A percentile compares a stretch with the other conserved stretches of the same genome.
Evolutionary conservation across 1,140 invertebrate species (phyloP).

Genomic region (Battus philenor): DNA sequence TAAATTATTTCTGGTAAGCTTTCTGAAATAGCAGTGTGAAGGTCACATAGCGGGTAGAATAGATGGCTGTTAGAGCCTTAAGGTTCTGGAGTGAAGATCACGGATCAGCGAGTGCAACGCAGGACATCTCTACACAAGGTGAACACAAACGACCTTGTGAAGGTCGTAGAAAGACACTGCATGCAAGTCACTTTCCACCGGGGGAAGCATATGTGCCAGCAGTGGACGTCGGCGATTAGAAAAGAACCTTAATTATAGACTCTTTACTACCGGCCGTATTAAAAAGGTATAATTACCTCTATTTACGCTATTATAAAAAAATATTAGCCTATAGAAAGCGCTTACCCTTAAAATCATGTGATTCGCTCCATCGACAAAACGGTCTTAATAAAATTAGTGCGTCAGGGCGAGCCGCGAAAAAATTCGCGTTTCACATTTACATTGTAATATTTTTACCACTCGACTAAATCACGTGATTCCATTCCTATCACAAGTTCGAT

Average conservation of each 20-base stretch:
- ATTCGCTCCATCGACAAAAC: conserved; percentile 23
- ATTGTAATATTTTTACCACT: conserved; percentile 36
- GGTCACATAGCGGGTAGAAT: too few relatives aligned
- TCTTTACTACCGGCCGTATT: background rate
- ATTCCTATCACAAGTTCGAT: conserved; percentile 17
- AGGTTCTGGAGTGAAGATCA: too few relatives aligned
- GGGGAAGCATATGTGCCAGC: background rate
- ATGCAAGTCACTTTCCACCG: too few relatives aligned
- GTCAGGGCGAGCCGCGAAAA: conserved; percentile 18
- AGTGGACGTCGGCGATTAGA: background rate
- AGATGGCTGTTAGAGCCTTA: too few relatives aligned
- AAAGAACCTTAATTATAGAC: background rate
- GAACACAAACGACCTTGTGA: too few relatives aligned
- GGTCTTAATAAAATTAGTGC: conserved; percentile 34
- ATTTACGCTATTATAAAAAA: background rate
- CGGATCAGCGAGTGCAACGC: too few relatives aligned
- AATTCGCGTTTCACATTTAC: conserved; percentile 17
- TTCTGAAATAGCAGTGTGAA: too few relatives aligned
- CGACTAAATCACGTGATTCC: conserved; percentile 26
- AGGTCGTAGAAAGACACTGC: too few relatives aligned
- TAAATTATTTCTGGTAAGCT: too few relatives aligned
- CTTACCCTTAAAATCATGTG: conserved; percentile 36
- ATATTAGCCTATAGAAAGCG: background rate
- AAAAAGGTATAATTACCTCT: background rate
- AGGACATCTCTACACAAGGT: too few relatives aligned